Percentiles rank a stretch among this genome's conserved stretches.
Conservation (phyloP, 1,140 invertebrate genomes). For the Anthonomus grandis region DNA sequence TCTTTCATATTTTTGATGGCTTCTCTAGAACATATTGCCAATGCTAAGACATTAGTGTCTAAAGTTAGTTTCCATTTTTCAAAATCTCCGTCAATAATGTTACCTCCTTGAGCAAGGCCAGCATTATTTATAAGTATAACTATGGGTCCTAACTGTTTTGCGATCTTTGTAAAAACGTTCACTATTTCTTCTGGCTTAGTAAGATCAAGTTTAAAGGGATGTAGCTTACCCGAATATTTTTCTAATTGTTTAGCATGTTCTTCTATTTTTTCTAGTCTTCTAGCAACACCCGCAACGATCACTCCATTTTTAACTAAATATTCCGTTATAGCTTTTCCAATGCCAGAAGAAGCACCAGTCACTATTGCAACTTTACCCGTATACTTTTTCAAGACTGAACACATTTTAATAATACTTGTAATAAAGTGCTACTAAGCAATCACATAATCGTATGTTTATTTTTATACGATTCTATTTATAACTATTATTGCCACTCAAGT, state of each 20-base stretch:
- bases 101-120: not conserved
- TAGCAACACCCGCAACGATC: constrained; percentile 64
- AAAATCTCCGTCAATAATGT: constrained; percentile 6
- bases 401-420: too few species aligned
- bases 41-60: constrained; percentile 40
- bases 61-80: constrained; percentile 20
- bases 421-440: too few species aligned
- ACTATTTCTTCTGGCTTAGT: constrained; percentile 3
- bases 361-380: constrained; percentile 13
- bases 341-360: constrained; percentile 13
- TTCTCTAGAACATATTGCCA: constrained; percentile 55
- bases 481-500: too few species aligned
- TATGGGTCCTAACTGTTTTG: not conserved
- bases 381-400: constrained; percentile 5
- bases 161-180: not conserved
- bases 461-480: too few species aligned
- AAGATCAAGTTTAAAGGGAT: constrained; percentile 50
- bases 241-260: constrained; percentile 34
- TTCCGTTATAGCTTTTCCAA: constrained; percentile 11
- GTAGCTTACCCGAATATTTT: constrained; percentile 29
- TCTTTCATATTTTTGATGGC: constrained; percentile 47
- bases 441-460: too few species aligned
- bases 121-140: constrained; percentile 10
- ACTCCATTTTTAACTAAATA: constrained; percentile 4
- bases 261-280: constrained; percentile 58